Percentiles rank a stretch among this genome's conserved stretches.
Evolutionary conservation across 1,140 invertebrate species (phyloP).

Genomic region (Oscheius sp.): DNA sequence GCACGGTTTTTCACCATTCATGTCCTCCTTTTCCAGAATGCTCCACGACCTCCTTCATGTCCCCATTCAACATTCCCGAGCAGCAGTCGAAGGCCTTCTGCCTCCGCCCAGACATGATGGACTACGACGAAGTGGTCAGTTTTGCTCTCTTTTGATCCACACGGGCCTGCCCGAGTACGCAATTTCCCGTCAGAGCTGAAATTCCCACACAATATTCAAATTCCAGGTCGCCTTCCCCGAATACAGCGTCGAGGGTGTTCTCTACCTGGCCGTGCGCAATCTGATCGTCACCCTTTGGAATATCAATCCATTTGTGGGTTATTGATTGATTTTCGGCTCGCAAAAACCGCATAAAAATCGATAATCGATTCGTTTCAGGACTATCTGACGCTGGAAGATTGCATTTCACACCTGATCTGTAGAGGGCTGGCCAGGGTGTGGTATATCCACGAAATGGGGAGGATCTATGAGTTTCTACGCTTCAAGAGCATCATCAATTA

Average conservation of each 20-base stretch:
- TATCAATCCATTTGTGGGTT: constrained; percentile 62
- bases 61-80: constrained; percentile 61
- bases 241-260: constrained; percentile 56
- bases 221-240: constrained; percentile 60
- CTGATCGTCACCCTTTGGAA: constrained; percentile 64
- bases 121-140: constrained; percentile 58
- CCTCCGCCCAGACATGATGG: constrained; percentile 63
- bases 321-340: constrained; percentile 8
- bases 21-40: constrained; percentile 4
- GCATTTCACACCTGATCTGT: constrained; percentile 62
- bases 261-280: constrained; percentile 65
- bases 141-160: background rate
- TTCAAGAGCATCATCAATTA: constrained; percentile 63
- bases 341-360: background rate
- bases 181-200: background rate
- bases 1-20: background rate
- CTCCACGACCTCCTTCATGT: constrained; percentile 39
- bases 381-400: constrained; percentile 62
- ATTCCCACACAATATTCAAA: background rate
- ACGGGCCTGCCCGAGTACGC: no score
- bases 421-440: constrained; percentile 63
- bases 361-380: constrained; percentile 55
- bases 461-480: constrained; percentile 62
- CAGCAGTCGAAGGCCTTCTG: constrained; percentile 58
- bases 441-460: constrained; percentile 57